phyloP scores from a whole-genome alignment of 2,797 vertebrate genomes.

The Bradypus variegatus region DNA sequence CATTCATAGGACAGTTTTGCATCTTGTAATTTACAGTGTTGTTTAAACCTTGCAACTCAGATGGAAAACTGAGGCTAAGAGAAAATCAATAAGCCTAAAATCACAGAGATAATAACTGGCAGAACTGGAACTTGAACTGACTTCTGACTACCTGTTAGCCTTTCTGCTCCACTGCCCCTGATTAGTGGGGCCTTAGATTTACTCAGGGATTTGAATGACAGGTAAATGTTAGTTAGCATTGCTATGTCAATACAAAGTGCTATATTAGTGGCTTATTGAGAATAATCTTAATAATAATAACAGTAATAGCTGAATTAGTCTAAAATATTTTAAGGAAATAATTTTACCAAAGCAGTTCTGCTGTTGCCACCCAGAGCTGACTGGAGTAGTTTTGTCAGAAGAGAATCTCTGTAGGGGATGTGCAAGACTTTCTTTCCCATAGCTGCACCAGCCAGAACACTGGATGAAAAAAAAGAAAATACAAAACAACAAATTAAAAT shows the following conservation, averaged over 20 bases:
- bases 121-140: background rate
- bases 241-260: fast-evolving
- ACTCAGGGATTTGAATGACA: background rate
- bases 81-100: background rate
- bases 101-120: no score
- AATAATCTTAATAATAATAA: no score
- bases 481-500: background rate
- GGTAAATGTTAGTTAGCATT: no score
- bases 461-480: constrained; percentile 50
- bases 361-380: constrained; percentile 92
- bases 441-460: constrained; percentile 82
- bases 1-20: background rate
- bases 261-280: fast-evolving
- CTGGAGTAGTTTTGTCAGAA: constrained; percentile 88
- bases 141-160: background rate
- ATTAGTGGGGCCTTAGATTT: background rate
- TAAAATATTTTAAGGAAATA: background rate
- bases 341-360: constrained; percentile 84
- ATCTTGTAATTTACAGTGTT: background rate
- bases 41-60: background rate
- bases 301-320: background rate
- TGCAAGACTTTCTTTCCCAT: constrained; percentile 81
- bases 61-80: background rate
- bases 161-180: no score
- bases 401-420: constrained; percentile 86